Evolutionary conservation across 2,113 vertebrate genomes (phyloP).

Genomic region (Pomatorhinus ruficollis): DNA sequence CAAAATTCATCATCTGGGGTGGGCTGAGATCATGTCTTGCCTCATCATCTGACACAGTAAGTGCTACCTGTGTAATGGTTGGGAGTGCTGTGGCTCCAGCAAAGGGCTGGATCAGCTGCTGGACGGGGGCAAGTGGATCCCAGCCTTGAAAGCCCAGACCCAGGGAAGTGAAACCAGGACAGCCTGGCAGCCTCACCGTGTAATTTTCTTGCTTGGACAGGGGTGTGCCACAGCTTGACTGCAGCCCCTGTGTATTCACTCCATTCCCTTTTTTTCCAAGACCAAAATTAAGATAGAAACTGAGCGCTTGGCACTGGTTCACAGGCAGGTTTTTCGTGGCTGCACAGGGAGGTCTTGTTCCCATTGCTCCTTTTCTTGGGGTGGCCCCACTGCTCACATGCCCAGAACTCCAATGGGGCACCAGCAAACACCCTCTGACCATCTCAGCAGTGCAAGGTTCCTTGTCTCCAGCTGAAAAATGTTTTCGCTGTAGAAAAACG

Average conservation of each 20-base stretch:
- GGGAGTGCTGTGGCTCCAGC: neutral
- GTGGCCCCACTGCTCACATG: neutral
- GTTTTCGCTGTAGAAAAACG: neutral
- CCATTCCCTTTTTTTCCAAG: neutral
- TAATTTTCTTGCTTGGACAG: slow-evolving; percentile 39
- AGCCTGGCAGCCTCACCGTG: slow-evolving; percentile 2
- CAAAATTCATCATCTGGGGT: neutral
- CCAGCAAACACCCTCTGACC: neutral
- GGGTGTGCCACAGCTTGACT: slow-evolving; percentile 6
- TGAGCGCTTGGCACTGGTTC: slow-evolving; percentile 1
- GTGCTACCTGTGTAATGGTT: neutral
- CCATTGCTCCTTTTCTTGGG: neutral
- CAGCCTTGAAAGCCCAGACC: neutral
- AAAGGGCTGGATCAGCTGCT: neutral
- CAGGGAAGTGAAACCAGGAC: slow-evolving; percentile 25
- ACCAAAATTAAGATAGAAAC: slow-evolving; percentile 47
- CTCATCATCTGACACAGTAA: neutral
- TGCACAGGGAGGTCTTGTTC: slow-evolving; percentile 28
- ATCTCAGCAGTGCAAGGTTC: neutral
- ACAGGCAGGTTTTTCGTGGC: neutral
- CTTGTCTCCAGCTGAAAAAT: neutral
- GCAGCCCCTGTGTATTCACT: slow-evolving; percentile 42
- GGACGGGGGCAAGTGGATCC: neutral
- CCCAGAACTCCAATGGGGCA: neutral
- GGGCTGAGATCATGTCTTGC: neutral